Evolutionary conservation across 2,113 vertebrate species (phyloP).

Genomic region (Carettochelys insculpta): DNA sequence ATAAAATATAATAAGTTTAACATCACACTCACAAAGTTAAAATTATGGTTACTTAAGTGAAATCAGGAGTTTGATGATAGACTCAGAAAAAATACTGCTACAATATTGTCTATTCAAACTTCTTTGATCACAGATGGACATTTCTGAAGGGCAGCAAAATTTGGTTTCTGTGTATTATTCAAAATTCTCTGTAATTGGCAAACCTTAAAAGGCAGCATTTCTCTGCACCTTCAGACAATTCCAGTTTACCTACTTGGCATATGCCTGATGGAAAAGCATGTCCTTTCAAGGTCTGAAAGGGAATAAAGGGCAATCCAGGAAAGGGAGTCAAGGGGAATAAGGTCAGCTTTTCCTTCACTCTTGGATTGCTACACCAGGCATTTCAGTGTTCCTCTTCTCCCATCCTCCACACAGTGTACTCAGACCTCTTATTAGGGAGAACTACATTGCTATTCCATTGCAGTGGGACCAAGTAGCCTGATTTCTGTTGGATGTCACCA

Average conservation of each 20-base stretch:
- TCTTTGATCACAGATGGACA: not conserved
- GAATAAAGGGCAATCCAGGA: no score
- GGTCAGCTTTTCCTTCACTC: not conserved
- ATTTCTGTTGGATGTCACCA: not conserved
- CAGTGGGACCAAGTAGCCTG: not conserved
- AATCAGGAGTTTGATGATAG: not conserved
- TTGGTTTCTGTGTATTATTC: conserved; percentile 25
- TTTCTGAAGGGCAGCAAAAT: conserved; percentile 18
- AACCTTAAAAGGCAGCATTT: not conserved
- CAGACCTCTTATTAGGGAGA: not conserved
- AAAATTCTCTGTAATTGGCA: conserved; percentile 15
- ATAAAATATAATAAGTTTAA: not conserved
- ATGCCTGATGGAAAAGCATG: not conserved
- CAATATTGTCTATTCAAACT: not conserved
- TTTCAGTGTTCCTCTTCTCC: not conserved
- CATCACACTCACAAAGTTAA: not conserved
- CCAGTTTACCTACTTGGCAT: not conserved
- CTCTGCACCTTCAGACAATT: not conserved
- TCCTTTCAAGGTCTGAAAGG: no score
- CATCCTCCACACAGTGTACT: not conserved
- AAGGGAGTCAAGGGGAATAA: not conserved
- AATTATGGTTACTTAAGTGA: not conserved
- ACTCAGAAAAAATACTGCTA: not conserved
- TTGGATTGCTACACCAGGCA: not conserved
- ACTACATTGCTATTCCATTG: not conserved